A percentile compares a stretch with the other conserved stretches of the same genome.
Conservation (phyloP, 1,140 invertebrate genomes). For the Heliconius hermathena region DNA sequence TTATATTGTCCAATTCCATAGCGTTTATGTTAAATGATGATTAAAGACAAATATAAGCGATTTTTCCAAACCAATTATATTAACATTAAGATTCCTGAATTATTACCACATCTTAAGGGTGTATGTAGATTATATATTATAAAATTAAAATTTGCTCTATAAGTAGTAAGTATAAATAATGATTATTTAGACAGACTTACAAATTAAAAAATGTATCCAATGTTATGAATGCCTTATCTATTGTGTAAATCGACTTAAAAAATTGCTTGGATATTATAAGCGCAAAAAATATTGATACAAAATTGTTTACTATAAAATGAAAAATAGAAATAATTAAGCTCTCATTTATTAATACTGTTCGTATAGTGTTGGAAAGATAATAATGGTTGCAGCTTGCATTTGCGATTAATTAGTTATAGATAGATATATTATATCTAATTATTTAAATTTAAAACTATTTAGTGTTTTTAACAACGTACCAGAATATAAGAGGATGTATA, state of each 20-base stretch:
- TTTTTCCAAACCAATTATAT: not conserved
- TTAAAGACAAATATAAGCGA: not conserved
- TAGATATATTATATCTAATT: not conserved
- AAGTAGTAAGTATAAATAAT: no score
- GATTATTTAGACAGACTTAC: no score
- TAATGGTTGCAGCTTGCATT: conserved; percentile 30
- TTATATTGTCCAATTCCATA: conserved; percentile 31
- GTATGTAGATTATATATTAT: not conserved
- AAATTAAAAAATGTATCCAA: no score
- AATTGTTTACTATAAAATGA: not conserved
- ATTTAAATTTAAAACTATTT: not conserved
- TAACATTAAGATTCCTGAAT: not conserved
- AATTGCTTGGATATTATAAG: not conserved
- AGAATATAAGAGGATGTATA: conserved; percentile 34
- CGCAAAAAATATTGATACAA: not conserved
- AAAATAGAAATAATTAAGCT: not conserved
- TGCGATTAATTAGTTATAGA: conserved; percentile 16
- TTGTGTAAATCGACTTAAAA: not conserved
- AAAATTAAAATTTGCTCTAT: not conserved
- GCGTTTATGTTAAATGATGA: not conserved
- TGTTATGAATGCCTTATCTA: not conserved
- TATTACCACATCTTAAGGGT: not conserved
- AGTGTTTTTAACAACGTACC: conserved; percentile 36
- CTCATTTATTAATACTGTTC: not conserved
- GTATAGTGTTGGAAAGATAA: conserved; percentile 12